Base-by-base conservation (phyloP, 2,888 invertebrate genomes). In the Phaedon cochleariae region DNA sequence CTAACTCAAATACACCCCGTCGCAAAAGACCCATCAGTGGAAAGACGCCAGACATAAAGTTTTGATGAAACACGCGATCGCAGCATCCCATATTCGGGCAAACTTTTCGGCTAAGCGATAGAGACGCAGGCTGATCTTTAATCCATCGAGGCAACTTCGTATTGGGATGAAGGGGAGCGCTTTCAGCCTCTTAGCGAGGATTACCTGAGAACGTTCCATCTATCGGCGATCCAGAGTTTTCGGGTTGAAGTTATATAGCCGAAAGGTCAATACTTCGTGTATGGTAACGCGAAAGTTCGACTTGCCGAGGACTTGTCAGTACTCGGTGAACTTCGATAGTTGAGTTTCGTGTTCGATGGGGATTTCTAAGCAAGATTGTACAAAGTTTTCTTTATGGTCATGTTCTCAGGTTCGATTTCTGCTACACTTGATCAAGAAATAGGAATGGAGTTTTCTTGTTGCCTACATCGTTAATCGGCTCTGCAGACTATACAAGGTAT, bases 171-270 rank as follows among this genome's bases (percentile, higher is more conserved):
- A 55, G 41, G 31, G 41, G 37, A 55, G 55, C 41, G 45, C 57
- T 59, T 64, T 68, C 69, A 68, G 70, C 73, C 68, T 73, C 73
- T 74, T 75, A 75, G 65, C 46, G 52, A 34, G 73, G 73, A 75
- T 75, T 75, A 75, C 73, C 59, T 64, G 65, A 18, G 60, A 66
- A 62, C 55, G 54, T 54, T 59, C 55, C 31, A 63, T 54, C 58
- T 62, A 65, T 61, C 55, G 59, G 58, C 34, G 34, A 21, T 59
- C 49, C 69, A 61, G 68, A 63, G n/a, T n/a, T n/a, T n/a, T n/a
- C n/a, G n/a, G n/a, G n/a, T 58, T 58, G 59, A 71, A 74, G 70
- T 71, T 73, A 64, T 59, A 62, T 59, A 63, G 34, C 51, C 63
- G 55, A 59, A 62, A 62, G 66, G 66, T 66, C 66, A 66, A 66